Base-by-base conservation (phyloP, 2,888 invertebrate species). In the Caenorhabditis auriculariae region DNA sequence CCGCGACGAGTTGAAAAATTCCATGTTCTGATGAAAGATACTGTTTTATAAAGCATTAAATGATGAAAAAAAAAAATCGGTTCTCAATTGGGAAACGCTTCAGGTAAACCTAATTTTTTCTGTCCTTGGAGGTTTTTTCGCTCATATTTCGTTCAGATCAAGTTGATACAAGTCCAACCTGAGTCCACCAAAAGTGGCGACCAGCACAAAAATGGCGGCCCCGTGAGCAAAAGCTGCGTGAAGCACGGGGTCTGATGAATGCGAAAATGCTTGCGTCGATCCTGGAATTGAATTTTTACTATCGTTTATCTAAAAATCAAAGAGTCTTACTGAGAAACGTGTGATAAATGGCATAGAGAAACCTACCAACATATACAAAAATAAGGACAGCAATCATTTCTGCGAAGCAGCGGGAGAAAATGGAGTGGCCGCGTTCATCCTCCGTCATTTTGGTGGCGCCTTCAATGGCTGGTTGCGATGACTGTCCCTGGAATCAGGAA, bases 211-310 rank as follows among this genome's bases (percentile, higher is more conserved):
- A 46, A 78, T 73, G 21, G 73, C 66, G 28, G 77, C 28, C 9
- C 78, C 78, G 44, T 78, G 78, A 24, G 72, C 75, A 28, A 78
- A 68, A 12, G 78, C 78, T 4, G 74, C 72, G 37, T 71, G 68
- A 12, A 69, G 54, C 7, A 78, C 47, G 6, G 61, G 66, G 37
- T 67, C 69, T n/a, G n/a, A n/a, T n/a, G n/a, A n/a, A n/a, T n/a
- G n/a, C n/a, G n/a, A 6, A 28, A 37, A 50, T 9, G 60, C 65
- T 42, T 65, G 61, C 47, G 67, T 50, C 5, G 69, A 67, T 29
- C 73, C 72, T 68, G 42, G 21, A 53, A 43, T 51, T 12, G 15
- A 1, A 27, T n/a, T 52, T 4, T 32, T 45, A n/a, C 19, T 29
- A 6, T 39, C 15, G 12, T 17, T 47, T 35, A 9, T 44, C 4